phyloP scores from a whole-genome alignment of 2,113 vertebrate species.

The Hippoglossus stenolepis region DNA sequence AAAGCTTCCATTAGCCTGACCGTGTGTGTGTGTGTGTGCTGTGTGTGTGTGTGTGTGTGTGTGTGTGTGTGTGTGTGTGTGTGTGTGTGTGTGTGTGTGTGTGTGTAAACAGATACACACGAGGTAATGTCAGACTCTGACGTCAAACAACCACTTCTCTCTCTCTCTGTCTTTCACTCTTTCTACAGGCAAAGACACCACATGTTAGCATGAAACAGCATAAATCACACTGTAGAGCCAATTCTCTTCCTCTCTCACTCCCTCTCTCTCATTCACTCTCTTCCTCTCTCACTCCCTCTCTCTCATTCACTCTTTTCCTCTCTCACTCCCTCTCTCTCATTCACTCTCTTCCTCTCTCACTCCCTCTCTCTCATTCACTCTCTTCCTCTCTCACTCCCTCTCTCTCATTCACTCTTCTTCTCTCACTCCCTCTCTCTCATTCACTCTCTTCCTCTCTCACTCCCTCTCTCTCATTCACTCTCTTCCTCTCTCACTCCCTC shows the following conservation, averaged over 20 bases:
- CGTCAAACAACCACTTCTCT: constrained; percentile 49
- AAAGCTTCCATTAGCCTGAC: background rate
- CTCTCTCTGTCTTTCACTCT: constrained; percentile 14
- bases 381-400: constrained; percentile 3
- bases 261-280: too few relatives aligned
- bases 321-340: background rate
- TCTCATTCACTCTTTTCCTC: constrained; percentile 10
- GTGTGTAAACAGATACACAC: constrained; percentile 59
- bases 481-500: constrained; percentile 3
- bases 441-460: too few relatives aligned
- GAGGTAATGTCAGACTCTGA: constrained; percentile 49
- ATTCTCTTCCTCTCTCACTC: background rate
- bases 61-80: constrained; percentile 3
- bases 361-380: background rate
- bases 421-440: too few relatives aligned
- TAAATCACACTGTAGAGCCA: constrained; percentile 7
- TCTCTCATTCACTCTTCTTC: too few relatives aligned
- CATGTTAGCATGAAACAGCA: constrained; percentile 23
- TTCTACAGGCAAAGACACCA: constrained; percentile 8
- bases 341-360: too few relatives aligned
- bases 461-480: background rate
- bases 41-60: constrained; percentile 42
- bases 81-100: constrained; percentile 7
- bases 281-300: too few relatives aligned
- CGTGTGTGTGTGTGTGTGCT: background rate